Evolutionary conservation across 2,888 invertebrate species (phyloP).

Genomic region (Brachyopa scutellaris): DNA sequence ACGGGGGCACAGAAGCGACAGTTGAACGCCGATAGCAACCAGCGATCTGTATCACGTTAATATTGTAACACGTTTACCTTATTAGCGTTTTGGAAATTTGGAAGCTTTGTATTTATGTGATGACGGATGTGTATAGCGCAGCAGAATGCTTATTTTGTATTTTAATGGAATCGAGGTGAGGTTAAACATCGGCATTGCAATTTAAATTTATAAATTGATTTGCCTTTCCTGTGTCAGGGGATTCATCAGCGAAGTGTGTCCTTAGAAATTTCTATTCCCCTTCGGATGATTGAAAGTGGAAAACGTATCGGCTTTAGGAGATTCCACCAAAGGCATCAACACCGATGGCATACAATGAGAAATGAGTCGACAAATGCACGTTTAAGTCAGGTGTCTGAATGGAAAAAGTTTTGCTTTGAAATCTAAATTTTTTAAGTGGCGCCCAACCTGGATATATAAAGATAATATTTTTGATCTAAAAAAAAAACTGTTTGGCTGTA

Average conservation of each 20-base stretch:
- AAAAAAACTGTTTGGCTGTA: no score
- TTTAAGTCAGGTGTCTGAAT: no score
- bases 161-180: background rate
- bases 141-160: background rate
- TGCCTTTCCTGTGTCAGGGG: background rate
- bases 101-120: background rate
- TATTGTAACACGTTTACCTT: constrained; percentile 29
- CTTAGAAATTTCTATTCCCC: background rate
- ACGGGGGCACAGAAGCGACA: background rate
- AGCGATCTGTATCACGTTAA: background rate
- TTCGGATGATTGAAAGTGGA: background rate
- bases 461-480: no score
- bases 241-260: background rate
- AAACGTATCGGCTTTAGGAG: no score
- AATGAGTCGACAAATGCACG: no score
- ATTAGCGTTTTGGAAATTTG: constrained; percentile 16
- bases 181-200: background rate
- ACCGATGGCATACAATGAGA: no score
- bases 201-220: constrained; percentile 2
- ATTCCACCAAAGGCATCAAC: no score
- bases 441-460: background rate
- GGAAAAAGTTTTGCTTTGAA: no score
- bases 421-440: background rate
- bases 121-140: background rate
- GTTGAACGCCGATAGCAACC: background rate